phyloP scores from a whole-genome alignment of 2,797 vertebrate species.

The Trematomus bernacchii region DNA sequence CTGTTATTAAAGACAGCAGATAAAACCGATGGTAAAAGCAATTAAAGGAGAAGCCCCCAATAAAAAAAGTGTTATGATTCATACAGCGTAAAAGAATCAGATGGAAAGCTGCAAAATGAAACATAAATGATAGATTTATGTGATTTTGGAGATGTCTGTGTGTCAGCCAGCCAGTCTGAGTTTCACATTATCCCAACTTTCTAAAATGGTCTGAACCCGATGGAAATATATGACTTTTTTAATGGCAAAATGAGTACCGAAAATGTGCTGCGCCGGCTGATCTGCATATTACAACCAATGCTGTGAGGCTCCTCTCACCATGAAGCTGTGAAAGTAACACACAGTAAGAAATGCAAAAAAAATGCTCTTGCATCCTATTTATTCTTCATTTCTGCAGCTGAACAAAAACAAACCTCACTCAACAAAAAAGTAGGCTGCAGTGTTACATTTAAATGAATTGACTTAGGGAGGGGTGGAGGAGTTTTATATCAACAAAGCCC shows the following conservation, averaged over 20 bases:
- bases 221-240: neutral
- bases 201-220: constrained; percentile 16
- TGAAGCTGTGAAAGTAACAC: constrained; percentile 30
- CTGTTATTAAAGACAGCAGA: neutral
- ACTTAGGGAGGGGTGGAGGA: too few species aligned
- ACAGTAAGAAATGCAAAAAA: neutral
- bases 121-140: neutral
- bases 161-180: neutral
- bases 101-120: neutral
- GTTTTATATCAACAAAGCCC: too few species aligned
- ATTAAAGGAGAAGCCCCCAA: neutral
- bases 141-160: neutral
- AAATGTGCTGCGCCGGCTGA: constrained; percentile 13
- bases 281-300: constrained; percentile 37
- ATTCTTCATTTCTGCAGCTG: too few species aligned
- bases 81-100: neutral
- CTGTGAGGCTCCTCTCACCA: constrained; percentile 29
- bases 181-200: constrained; percentile 3
- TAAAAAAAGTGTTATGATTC: neutral
- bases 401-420: neutral
- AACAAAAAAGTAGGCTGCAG: neutral
- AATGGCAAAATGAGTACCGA: constrained; percentile 7
- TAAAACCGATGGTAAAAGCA: neutral
- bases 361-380: too few species aligned
- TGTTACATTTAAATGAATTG: neutral